Percentiles rank a stretch among this genome's conserved stretches.
These are phyloP conservation scores for Chironomus striatipennis DNA, from an alignment of 1,140 invertebrate species.

Conservation along the genomic window DNA sequence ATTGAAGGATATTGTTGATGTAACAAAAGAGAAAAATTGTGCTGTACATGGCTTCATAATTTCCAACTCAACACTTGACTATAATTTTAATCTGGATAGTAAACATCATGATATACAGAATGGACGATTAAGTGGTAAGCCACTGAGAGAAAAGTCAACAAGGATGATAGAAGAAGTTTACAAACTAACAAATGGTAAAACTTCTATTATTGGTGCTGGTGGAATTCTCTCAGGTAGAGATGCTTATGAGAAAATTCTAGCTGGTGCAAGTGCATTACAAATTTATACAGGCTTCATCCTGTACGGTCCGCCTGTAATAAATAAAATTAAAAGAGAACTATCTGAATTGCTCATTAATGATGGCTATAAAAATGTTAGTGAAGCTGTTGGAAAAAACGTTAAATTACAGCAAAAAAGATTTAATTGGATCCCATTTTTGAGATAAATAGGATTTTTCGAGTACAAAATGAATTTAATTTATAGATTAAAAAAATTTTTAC, in stretches of 20 bases:
- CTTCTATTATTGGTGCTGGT: slow-evolving; percentile 70
- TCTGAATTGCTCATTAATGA: slow-evolving; percentile 51
- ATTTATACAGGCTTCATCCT: slow-evolving; percentile 78
- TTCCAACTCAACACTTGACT: slow-evolving; percentile 76
- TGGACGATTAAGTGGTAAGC: slow-evolving; percentile 84
- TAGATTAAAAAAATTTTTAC: neutral
- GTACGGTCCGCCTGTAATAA: slow-evolving; percentile 62
- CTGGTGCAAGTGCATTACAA: slow-evolving; percentile 77
- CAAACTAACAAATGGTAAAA: slow-evolving; percentile 59
- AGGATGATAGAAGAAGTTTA: slow-evolving; percentile 78
- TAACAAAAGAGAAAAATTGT: slow-evolving; percentile 48
- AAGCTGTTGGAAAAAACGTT: slow-evolving; percentile 49
- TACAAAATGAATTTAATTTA: neutral
- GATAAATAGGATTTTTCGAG: neutral
- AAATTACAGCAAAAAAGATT: slow-evolving; percentile 28
- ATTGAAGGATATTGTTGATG: slow-evolving; percentile 67
- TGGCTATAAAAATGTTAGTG: slow-evolving; percentile 47
- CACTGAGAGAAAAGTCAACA: slow-evolving; percentile 70
- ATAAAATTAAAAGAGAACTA: slow-evolving; percentile 70
- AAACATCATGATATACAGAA: slow-evolving; percentile 54
- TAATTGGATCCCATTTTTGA: neutral
- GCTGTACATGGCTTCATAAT: slow-evolving; percentile 87
- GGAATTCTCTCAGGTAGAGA: slow-evolving; percentile 71
- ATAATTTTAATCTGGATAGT: slow-evolving; percentile 38
- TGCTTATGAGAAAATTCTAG: slow-evolving; percentile 81